Base-by-base conservation (phyloP, 1,140 invertebrate species). In the Sitobion miscanthi region DNA sequence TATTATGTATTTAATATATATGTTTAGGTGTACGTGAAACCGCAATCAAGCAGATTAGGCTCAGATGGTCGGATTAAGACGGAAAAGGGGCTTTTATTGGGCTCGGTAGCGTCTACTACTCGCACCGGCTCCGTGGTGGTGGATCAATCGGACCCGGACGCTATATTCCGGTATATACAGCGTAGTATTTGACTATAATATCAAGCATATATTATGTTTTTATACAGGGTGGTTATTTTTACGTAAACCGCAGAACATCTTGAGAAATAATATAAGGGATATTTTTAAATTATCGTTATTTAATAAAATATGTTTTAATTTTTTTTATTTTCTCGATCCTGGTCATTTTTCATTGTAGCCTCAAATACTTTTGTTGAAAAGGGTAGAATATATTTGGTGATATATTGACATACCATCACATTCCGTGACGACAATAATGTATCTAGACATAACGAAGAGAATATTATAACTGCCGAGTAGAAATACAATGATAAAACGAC, bases 31-130 rank as follows among this genome's bases (percentile, higher is more conserved):
- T 7, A 30, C 14, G 45, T n/a, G 45, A 47, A 11, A 47, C 85
- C 85, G 85, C 85, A 88, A 88, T 88, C 30, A 52, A 88, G 49
- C 47, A 49, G 47, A 88, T 88, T 49, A 88, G 47, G 47, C 87
- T 88, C 87, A 88, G 87, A 88, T 88, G 87, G 87, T 88, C n/a
- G 87, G 87, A 88, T 88, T 88, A 88, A 52, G 87, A 52, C n/a
- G 49, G 87, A 2, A 88, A 35, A 88, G n/a, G 47, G 87, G n/a
- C 35, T 52, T 54, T 88, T 23, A 23, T 88, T 35, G 17, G n/a
- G n/a, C 17, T n/a, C 30, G 47, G 23, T 49, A 17, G 86, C 47
- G 86, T 47, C 45, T 87, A 17, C 62, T 87, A 30, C 11, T 11
- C 11, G 45, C 30, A 87, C 86, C 35, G 30, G 11, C 45, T 87